Conservation (phyloP, 2,888 invertebrate genomes). For the Sarcophaga caerulescens region DNA sequence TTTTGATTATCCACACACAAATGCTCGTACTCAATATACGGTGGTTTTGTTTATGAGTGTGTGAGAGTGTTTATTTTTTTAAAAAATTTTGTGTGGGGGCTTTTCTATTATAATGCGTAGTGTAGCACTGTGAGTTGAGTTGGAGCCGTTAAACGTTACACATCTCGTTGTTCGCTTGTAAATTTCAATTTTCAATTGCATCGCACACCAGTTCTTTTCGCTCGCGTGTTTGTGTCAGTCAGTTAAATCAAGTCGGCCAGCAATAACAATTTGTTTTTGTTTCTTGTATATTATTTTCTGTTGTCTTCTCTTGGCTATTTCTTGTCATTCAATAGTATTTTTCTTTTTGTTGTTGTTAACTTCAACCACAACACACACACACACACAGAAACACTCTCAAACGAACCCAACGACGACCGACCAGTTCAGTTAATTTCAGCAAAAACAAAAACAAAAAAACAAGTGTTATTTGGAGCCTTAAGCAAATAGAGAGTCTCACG, state of each 20-base stretch:
- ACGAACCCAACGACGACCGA: conserved; percentile 63
- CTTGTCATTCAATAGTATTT: conserved; percentile 44
- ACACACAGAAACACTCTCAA: conserved; percentile 26
- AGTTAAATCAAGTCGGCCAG: conserved; percentile 29
- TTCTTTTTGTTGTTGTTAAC: conserved; percentile 27
- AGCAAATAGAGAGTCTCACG: conserved; percentile 51
- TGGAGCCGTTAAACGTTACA: conserved; percentile 66
- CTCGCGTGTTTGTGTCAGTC: conserved; percentile 59
- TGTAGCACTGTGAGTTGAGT: conserved; percentile 64
- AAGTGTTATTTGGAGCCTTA: conserved; percentile 55
- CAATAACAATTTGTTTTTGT: conserved; percentile 9
- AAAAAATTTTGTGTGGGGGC: conserved; percentile 46
- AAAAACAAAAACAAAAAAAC: conserved; percentile 30
- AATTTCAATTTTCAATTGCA: conserved; percentile 47
- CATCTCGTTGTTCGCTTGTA: conserved; percentile 64
- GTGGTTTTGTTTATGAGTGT: not conserved
- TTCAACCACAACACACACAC: conserved; percentile 34
- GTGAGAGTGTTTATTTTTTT: conserved; percentile 7
- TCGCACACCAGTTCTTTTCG: conserved; percentile 53
- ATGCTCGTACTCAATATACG: not conserved
- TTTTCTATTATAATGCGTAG: conserved; percentile 47
- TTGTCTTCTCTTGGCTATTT: conserved; percentile 47
- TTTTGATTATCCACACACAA: not conserved
- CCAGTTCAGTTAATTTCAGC: conserved; percentile 50
- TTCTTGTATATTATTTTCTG: not conserved